phyloP scores from a whole-genome alignment of 2,888 invertebrate species.

The Caenorhabditis sp. region DNA sequence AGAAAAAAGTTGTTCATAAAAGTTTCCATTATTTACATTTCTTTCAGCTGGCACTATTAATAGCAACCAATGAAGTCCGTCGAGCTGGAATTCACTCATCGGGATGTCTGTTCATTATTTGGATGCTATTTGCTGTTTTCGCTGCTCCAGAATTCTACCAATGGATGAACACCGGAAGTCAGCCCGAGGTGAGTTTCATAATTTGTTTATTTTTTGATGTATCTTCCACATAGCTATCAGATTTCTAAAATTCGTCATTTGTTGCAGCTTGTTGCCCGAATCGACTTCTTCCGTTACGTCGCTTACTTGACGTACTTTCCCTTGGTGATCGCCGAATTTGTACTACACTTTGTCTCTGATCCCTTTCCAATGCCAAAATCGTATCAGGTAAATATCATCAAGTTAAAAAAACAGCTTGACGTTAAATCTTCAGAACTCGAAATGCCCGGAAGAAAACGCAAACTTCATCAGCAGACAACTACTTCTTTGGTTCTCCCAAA shows the following conservation, averaged over 20 bases:
- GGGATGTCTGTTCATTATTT: conserved; percentile 93
- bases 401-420: not conserved
- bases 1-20: not conserved
- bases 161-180: conserved; percentile 78
- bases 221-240: conserved; percentile 14
- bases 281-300: conserved; percentile 77
- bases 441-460: conserved; percentile 78
- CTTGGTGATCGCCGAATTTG: conserved; percentile 74
- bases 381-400: conserved; percentile 39
- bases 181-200: conserved; percentile 70
- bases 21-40: not conserved
- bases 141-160: conserved; percentile 86
- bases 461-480: conserved; percentile 80
- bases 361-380: conserved; percentile 67
- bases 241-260: conserved; percentile 30
- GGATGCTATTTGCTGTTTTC: conserved; percentile 89
- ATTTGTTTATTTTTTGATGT: conserved; percentile 23
- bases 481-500: conserved; percentile 77
- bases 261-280: conserved; percentile 76
- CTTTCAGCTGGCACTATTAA: conserved; percentile 63
- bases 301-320: conserved; percentile 80
- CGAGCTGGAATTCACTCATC: conserved; percentile 92
- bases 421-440: conserved; percentile 40
- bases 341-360: conserved; percentile 78
- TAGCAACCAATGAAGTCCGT: conserved; percentile 85